A percentile compares a stretch with the other conserved stretches of the same genome.
These are phyloP conservation scores for Dolichomitus sp. DNA, from an alignment of 2,888 invertebrate species.

Conservation along the genomic window DNA sequence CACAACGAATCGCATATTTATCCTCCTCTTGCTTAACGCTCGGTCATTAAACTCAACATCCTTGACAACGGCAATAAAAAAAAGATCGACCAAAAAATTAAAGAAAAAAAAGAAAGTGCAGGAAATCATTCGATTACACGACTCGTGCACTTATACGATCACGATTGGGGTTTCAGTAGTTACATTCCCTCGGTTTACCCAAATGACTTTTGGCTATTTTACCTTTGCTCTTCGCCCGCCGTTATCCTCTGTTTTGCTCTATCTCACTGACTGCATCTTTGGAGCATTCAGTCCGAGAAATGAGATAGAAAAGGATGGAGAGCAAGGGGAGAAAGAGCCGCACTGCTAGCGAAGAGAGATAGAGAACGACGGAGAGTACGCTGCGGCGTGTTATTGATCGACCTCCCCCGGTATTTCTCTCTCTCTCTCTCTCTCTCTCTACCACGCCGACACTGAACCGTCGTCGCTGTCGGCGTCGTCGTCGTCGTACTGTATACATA, in stretches of 20 bases:
- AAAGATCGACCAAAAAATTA: neutral
- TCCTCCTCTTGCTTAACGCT: neutral
- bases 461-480: slow-evolving; percentile 68
- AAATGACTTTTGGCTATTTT: slow-evolving; percentile 61
- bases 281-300: slow-evolving; percentile 50
- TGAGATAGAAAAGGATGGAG: slow-evolving; percentile 11
- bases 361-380: slow-evolving; percentile 68
- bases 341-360: neutral
- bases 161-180: neutral
- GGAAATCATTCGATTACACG: slow-evolving; percentile 53
- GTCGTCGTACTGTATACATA: slow-evolving; percentile 55
- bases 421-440: slow-evolving; percentile 66
- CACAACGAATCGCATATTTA: neutral
- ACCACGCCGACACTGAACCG: slow-evolving; percentile 59
- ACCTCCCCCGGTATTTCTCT: slow-evolving; percentile 73
- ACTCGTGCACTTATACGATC: slow-evolving; percentile 19
- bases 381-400: slow-evolving; percentile 85
- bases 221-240: slow-evolving; percentile 13
- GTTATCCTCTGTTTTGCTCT: slow-evolving; percentile 20
- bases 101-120: slow-evolving; percentile 10
- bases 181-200: slow-evolving; percentile 40
- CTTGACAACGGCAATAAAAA: too few relatives aligned
- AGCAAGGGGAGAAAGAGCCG: slow-evolving; percentile 15
- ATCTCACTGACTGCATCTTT: slow-evolving; percentile 34
- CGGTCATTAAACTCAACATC: neutral